Evolutionary conservation across 1,140 invertebrate genomes (phyloP), one percentile per base, ranked within the genome.

Genomic region (Temnothorax nylanderi): DNA sequence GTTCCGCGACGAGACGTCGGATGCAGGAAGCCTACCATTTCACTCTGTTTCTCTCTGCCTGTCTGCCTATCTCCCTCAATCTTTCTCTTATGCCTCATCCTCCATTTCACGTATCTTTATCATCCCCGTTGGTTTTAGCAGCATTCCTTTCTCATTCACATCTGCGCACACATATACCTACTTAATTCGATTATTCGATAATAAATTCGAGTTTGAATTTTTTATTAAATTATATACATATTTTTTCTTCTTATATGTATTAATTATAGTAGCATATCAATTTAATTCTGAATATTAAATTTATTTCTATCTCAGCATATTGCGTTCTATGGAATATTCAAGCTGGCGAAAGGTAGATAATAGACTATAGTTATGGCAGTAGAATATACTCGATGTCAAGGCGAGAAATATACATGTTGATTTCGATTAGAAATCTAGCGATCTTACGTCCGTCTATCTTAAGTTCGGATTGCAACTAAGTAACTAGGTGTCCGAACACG

Each of bases 11-110:
- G 93, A 94, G 91, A 94, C 92, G 93, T 94, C 94, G 94, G 93
- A 93, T 94, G 94, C 94, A 95, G 93, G 94, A 94, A 94, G 92
- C 92, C 92, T 92, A 93, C 91, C 91, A 89, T 91, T 91, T 89
- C 88, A 85, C 89, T 92, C 91, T 87, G 75, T 89, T 82, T 91
- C 87, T 71, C 75, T 91, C 90, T 88, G 86, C 72, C 80, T 88
- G 86, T 87, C 86, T 85, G 51, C 88, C 71, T 88, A 81, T 71
- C 60, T 88, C 32, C 71, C 65, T 64, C 72, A 62, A 64, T 60
- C 67, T 47, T 65, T 21, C 82, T 64, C 67, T 60, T 58, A 2
- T 90, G 91, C 88, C 89, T 92, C 49, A 54, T 6, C 10, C 18
- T 47, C 26, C 41, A n/a, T 69, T 47, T 77, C 75, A 32, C 37